Base-by-base conservation (phyloP, 2,888 invertebrate genomes). In the Sinotaia quadrata region DNA sequence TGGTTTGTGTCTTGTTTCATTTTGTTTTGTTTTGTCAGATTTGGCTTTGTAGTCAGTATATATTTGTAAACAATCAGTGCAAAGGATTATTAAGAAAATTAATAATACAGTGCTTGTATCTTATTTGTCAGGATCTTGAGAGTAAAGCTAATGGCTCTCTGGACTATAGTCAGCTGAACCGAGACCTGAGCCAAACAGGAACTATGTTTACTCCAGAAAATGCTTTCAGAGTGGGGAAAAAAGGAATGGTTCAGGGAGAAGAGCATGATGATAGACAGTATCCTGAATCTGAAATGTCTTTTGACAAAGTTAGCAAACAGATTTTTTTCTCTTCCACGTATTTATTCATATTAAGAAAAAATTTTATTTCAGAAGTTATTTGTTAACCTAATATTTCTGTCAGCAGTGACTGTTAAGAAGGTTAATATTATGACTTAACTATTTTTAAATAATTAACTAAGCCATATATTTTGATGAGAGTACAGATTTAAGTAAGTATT, bases 121-220 rank as follows among this genome's bases (percentile, higher is more conserved):
- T 37, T 12, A 34, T 29, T 7, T 65, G 31, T 1, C 69, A 85
- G 85, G 81, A 82, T 54, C 65, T 85, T 18, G 84, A 84, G 70
- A 75, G 75, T 34, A 78, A 83, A 67, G 79, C 79, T 8, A 79
- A 79, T 51, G 81, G 79, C 1, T 82, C 84, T 4, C 63, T 86
- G 52, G 86, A 85, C 72, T 85, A 82, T 67, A 78, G 83, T 2
- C 72, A 75, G 49, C 67, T 84, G 31, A 85, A 86, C 69, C 80
- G 78, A 34, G 84, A 86, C 29, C 77, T 86, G 41, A 85, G 83
- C 73, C 77, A 79, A 34, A 82, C 84, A 41, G 82, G 73, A 2
- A 81, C 81, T 47, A 79, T 76, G 5, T 66, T 80, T 70, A 78
- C 81, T 54, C 79, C 80, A 51, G 81, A 80, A 57, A 73, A 67